phyloP scores from a whole-genome alignment of 2,888 invertebrate genomes.

The Tipula confusa region DNA sequence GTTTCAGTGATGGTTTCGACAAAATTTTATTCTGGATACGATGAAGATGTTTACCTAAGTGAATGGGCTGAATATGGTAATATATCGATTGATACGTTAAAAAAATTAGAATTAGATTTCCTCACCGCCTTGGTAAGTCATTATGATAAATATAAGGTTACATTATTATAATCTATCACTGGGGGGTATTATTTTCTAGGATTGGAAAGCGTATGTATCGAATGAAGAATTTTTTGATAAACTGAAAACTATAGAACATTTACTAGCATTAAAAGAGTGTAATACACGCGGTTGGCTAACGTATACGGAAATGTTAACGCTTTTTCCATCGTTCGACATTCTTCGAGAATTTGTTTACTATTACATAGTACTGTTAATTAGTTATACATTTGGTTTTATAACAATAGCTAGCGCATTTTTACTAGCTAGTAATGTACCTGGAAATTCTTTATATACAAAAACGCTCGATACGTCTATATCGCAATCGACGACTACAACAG shows the following conservation, averaged over 20 bases:
- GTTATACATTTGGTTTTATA: slow-evolving; percentile 49
- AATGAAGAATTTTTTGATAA: slow-evolving; percentile 71
- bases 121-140: slow-evolving; percentile 81
- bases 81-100: slow-evolving; percentile 66
- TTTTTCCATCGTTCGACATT: slow-evolving; percentile 46
- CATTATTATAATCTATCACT: neutral
- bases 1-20: slow-evolving; percentile 95
- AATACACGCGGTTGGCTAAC: slow-evolving; percentile 73
- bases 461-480: neutral
- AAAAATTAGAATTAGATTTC: slow-evolving; percentile 81
- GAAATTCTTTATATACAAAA: slow-evolving; percentile 45
- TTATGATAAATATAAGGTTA: no score
- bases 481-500: neutral
- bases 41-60: slow-evolving; percentile 83
- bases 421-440: slow-evolving; percentile 53
- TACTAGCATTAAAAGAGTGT: slow-evolving; percentile 70
- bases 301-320: slow-evolving; percentile 67
- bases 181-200: slow-evolving; percentile 48
- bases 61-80: slow-evolving; percentile 90
- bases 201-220: slow-evolving; percentile 82
- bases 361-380: slow-evolving; percentile 45
- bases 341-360: slow-evolving; percentile 46
- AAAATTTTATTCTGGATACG: slow-evolving; percentile 90
- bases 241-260: slow-evolving; percentile 63
- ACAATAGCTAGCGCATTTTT: slow-evolving; percentile 51